These are phyloP conservation scores for Geopemphigus sp. DNA, from an alignment of 1,140 invertebrate species.

Conservation along the genomic window DNA sequence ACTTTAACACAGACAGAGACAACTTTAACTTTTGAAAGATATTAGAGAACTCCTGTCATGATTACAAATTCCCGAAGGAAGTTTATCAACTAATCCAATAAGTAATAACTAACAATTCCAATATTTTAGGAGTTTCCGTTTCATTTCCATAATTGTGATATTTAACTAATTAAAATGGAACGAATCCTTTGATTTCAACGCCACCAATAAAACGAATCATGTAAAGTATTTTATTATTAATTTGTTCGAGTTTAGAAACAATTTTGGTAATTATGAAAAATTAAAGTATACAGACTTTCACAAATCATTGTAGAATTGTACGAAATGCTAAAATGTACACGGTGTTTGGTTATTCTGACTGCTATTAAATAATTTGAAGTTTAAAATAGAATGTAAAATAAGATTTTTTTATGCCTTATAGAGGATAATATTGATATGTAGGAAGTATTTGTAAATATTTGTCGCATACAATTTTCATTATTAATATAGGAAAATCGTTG, in stretches of 20 bases:
- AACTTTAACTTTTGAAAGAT: conserved; percentile 39
- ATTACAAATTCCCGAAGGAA: conserved; percentile 32
- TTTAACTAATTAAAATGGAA: conserved; percentile 26
- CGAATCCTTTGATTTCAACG: conserved; percentile 30
- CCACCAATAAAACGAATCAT: conserved; percentile 6
- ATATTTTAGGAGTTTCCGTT: conserved; percentile 39
- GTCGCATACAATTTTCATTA: not conserved
- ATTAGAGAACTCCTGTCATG: conserved; percentile 40
- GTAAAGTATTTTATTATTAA: conserved; percentile 15
- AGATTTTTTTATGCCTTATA: not conserved
- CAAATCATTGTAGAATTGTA: not conserved
- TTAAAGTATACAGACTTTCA: not conserved
- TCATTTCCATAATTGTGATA: conserved; percentile 43
- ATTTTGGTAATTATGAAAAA: conserved; percentile 20
- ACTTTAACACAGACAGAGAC: conserved; percentile 26
- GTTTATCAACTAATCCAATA: conserved; percentile 39
- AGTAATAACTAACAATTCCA: conserved; percentile 39
- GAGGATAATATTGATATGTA: not conserved
- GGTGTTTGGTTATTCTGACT: not conserved
- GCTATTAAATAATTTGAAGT: not conserved
- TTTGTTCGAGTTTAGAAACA: not conserved
- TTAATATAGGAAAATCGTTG: not conserved
- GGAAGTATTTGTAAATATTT: not conserved
- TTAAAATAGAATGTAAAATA: not conserved
- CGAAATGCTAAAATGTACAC: not conserved